Base-by-base conservation (phyloP, 2,797 vertebrate genomes). In the Momotus momota region DNA sequence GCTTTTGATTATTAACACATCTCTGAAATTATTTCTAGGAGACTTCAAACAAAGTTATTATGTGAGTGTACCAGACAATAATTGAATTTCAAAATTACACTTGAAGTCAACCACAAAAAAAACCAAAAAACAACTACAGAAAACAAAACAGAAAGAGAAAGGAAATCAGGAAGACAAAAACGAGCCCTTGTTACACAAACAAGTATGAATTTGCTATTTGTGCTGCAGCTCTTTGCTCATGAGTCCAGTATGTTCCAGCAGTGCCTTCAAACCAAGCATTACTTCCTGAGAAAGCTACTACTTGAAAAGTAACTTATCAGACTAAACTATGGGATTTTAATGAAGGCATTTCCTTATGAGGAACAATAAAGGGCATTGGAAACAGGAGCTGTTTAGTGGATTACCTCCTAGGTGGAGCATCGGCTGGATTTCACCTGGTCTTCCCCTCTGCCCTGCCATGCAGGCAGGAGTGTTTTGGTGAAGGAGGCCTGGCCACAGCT, bases 281-380 rank as follows among this genome's bases (percentile, higher is more conserved):
- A 45, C 60, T 89, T 92, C 62, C 90, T 85, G 80, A 88, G 77
- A 65, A 84, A 65, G 52, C 35, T 89, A 12, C 58, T 61, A 61
- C 27, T 86, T 74, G 57, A 93, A 67, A 88, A 69, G n/a, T 29
- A 62, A n/a, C 38, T 40, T 58, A 64, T 26, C 48, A 88, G 55
- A 78, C 60, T 89, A 83, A 92, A 86, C 23, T 35, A 41, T 67
- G 45, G 45, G 74, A 60, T 85, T 79, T 86, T 80, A 77, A 88
- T 79, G 90, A 92, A 86, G 71, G n/a, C 18, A 49, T 2, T 91
- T 95, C 61, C 55, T 88, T 61, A 77, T 0, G 0, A 65, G 38
- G 21, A 74, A 64, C n/a, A 69, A 31, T 31, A 26, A 75, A 65
- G 49, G 33, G 38, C 16, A 17, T 9, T 27, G 69, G 45, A 19